Evolutionary conservation across 2,797 vertebrate genomes (phyloP), one percentile per base, ranked within the genome.

Genomic region (Sebastes variabilis): DNA sequence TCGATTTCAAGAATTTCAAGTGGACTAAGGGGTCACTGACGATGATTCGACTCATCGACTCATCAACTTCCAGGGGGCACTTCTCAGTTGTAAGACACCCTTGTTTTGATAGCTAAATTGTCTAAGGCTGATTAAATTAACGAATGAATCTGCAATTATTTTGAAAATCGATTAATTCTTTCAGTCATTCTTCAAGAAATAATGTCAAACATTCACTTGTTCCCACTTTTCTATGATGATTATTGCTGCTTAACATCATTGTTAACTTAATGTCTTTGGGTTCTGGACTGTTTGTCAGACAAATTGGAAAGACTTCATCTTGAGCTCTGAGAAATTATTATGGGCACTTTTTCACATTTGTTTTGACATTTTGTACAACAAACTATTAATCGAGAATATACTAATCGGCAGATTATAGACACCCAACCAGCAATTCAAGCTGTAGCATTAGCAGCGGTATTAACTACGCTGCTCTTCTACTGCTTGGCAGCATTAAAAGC

Each of bases 401-500:
- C 36, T 38, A 58, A 58, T 30, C 5, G 3, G 27, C 52, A 27
- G 36, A 52, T 32, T 54, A 54, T 14, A 58, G 52, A 74, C 36
- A 70, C n/a, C 32, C 66, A 74, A 61, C 46, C 62, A 69, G 62
- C 18, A 68, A 18, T 25, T 74, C 27, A 75, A 64, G 25, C 18
- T 76, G 38, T 42, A 66, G 55, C 18, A 1, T 25, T 36, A 68
- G n/a, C 61, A 69, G 3, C 66, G 70, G 55, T 75, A 67, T 54
- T 10, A 81, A 66, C 30, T 25, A 18, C 29, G 14, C 18, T 60
- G 30, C 58, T 69, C 18, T 24, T 68, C 38, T 69, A 8, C 46
- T 49, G 36, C n/a, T 72, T 81, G 5, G 77, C 56, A 69, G 54
- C 46, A 11, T 61, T 61, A 55, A 42, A 49, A 75, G 34, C 54